These are phyloP conservation scores for Adelphocoris suturalis DNA, from an alignment of 2,888 invertebrate genomes.

Conservation along the genomic window DNA sequence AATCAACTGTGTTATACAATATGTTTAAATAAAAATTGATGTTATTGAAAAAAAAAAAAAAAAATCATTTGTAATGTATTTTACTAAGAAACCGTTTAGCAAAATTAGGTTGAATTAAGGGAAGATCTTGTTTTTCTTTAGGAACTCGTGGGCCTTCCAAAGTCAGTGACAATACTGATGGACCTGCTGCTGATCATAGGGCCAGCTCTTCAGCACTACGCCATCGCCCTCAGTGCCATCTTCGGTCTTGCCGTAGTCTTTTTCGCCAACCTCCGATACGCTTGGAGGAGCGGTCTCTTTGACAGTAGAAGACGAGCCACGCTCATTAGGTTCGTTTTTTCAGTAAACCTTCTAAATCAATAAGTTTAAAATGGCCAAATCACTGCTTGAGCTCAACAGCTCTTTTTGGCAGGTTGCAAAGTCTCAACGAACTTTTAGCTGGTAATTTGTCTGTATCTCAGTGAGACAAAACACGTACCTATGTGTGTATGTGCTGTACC, in stretches of 20 bases:
- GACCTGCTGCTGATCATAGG: conserved; percentile 77
- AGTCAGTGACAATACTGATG: conserved; percentile 75
- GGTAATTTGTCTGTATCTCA: too few species aligned
- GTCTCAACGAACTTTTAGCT: too few species aligned
- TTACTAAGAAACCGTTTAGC: too few species aligned
- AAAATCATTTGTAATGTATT: too few species aligned
- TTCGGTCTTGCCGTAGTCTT: conserved; percentile 78
- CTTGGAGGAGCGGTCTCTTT: conserved; percentile 73
- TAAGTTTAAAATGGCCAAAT: neutral
- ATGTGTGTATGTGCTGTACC: too few species aligned
- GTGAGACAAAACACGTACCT: too few species aligned
- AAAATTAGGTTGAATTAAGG: too few species aligned
- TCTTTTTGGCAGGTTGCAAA: neutral
- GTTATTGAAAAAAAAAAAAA: too few species aligned
- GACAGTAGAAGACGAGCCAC: conserved; percentile 71
- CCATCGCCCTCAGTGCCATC: conserved; percentile 77
- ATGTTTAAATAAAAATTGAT: too few species aligned
- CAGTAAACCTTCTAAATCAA: neutral
- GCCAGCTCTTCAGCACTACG: conserved; percentile 76
- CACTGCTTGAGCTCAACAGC: neutral
- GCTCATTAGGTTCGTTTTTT: conserved; percentile 69
- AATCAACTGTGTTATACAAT: too few species aligned
- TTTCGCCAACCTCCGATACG: conserved; percentile 76
- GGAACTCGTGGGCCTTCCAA: conserved; percentile 75
- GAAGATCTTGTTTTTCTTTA: conserved; percentile 43